Evolutionary conservation across 2,888 invertebrate species (phyloP).

Genomic region (Blastobasis adustella): DNA sequence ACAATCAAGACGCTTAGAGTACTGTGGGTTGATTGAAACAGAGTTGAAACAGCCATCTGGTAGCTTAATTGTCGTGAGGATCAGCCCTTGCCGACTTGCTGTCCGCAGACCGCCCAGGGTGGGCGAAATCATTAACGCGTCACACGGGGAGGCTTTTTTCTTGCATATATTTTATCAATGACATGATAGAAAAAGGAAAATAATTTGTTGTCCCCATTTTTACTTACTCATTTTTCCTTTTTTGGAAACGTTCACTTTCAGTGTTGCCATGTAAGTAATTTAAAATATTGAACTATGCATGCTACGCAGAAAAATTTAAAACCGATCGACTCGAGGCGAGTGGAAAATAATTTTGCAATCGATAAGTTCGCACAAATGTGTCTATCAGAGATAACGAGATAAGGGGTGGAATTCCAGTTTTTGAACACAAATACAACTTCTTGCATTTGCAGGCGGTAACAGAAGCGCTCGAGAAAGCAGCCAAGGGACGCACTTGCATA

Average conservation of each 20-base stretch:
- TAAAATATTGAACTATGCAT: background rate
- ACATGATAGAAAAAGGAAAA: no score
- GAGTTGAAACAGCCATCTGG: no score
- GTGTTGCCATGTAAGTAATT: background rate
- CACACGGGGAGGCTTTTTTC: no score
- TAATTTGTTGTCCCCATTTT: no score
- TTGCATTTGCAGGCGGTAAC: slow-evolving; percentile 78
- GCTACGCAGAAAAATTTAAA: background rate
- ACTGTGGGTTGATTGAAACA: no score
- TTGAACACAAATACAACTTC: background rate
- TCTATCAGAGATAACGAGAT: background rate
- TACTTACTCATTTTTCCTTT: no score
- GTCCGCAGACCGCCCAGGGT: no score
- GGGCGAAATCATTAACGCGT: no score
- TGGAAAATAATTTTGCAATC: background rate
- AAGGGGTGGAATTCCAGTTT: background rate
- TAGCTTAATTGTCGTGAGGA: no score
- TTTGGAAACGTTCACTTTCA: background rate
- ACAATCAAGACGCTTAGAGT: no score
- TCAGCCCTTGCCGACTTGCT: no score
- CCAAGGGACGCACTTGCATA: slow-evolving; percentile 87
- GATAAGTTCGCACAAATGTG: background rate
- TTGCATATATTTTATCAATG: no score
- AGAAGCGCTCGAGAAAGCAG: slow-evolving; percentile 87
- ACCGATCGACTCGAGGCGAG: background rate